Evolutionary conservation across 1,140 invertebrate genomes (phyloP), one percentile per base, ranked within the genome.

Genomic region (Semibalanus balanoides): DNA sequence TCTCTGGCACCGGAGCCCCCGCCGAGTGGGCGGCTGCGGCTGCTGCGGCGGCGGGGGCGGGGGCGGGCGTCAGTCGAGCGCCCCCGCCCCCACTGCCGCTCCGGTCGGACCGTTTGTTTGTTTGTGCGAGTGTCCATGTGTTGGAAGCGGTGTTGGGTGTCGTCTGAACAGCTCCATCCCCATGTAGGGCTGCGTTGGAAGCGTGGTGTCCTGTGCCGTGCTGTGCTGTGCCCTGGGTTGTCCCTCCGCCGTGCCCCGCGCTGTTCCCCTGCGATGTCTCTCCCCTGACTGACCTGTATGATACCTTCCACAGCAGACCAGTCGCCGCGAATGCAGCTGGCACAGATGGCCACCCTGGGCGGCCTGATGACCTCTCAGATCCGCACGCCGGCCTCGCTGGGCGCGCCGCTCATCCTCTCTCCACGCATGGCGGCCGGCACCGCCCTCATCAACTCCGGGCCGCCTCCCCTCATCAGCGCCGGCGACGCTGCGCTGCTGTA

Each of bases 391-490:
- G 70, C 29, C 70, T 9, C 70, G 70, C 70, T 72, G 3, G 70
- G 70, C 70, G 70, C 70, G 70, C 70, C 70, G 3, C 70, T 72
- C 25, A 72, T 72, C 70, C 9, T 72, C 9, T 72, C 70, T 17
- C 28, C 70, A n/a, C 70, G 70, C n/a, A 72, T 72, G 70, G 70
- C 70, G 70, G 70, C 70, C 70, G 70, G 28, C 28, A 30, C 70
- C 19, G 28, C n/a, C 19, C n/a, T 72, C 70, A 72, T 72, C 28
- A 72, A 72, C 29, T 30, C 70, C 1, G 70, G 3, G 19, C 70
- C 70, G 70, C 70, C 70, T 11, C 70, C 70, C 19, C 70, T 72
- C 70, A 72, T 72, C 70, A 29, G n/a, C 11, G 70, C 70, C 70
- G 70, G 28, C 70, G 70, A 72, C 70, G 70, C 70, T 3, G 70